Evolutionary conservation across 2,888 invertebrate genomes (phyloP), one percentile per base, ranked within the genome.

Genomic region (Philereme vetulata): DNA sequence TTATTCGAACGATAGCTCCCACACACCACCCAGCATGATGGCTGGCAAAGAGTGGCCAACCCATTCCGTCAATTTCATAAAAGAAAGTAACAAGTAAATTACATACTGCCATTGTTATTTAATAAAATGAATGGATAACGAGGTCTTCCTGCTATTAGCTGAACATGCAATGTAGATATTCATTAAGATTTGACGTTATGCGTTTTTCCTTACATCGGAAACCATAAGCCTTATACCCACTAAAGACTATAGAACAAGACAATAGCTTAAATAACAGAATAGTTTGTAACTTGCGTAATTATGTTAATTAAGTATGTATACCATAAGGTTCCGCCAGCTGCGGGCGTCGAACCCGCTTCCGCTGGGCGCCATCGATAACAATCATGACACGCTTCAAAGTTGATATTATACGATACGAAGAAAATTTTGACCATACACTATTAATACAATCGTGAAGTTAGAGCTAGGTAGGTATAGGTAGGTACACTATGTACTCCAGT

Each of bases 311-410:
- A 54, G 32, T 82, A 85, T 84, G 82, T 78, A 81, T 83, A 80
- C 82, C 75, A 80, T 83, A 80, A 77, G 76, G 84, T 81, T 76
- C 83, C 80, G 80, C 67, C 69, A 59, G 64, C 57, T 61, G 70
- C 83, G 88, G 88, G 76, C 90, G 64, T 81, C 88, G 89, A 89
- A 88, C 90, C 70, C 84, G 76, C 81, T 84, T 85, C 87, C 86
- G 86, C 72, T 81, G 66, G 67, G 62, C 70, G 57, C 66, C 60
- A 64, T 65, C 74, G 80, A 78, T 78, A 79, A 75, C 72, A 66
- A 81, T 82, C 77, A 62, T 57, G 64, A 66, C 67, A 71, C 66
- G 71, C 50, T 40, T 11, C 44, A 6, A 11, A 21, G 4, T 21
- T 21, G 21, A 8, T 21, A 42, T 42, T 4, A 5, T 3, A 43